A percentile compares a stretch with the other conserved stretches of the same genome.
Evolutionary conservation across 1,140 invertebrate species (phyloP).

Genomic region (Ptiloglossa arizonensis): DNA sequence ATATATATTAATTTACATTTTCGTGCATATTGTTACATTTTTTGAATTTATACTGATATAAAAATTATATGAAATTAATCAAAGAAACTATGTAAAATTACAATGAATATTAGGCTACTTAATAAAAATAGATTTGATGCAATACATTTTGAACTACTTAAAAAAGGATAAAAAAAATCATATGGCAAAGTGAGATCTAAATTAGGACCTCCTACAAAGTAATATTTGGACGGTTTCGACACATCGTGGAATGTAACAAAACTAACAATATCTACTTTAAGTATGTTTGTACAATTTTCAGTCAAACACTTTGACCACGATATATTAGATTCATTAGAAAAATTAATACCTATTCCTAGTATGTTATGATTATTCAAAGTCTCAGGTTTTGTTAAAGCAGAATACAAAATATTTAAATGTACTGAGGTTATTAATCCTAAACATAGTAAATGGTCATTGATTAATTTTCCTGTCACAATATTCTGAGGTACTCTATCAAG

Average conservation of each 20-base stretch:
- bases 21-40: neutral
- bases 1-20: neutral
- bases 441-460: slow-evolving; percentile 74
- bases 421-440: slow-evolving; percentile 80
- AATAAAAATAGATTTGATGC: slow-evolving; percentile 16
- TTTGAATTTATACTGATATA: neutral
- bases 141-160: slow-evolving; percentile 57
- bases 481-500: slow-evolving; percentile 72
- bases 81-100: slow-evolving; percentile 4
- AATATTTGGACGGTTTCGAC: slow-evolving; percentile 80
- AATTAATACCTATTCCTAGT: slow-evolving; percentile 73
- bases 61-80: slow-evolving; percentile 12
- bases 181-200: slow-evolving; percentile 85
- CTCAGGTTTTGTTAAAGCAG: slow-evolving; percentile 71
- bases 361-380: slow-evolving; percentile 75
- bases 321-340: slow-evolving; percentile 70
- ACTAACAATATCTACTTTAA: slow-evolving; percentile 72
- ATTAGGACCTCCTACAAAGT: slow-evolving; percentile 84
- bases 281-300: slow-evolving; percentile 67
- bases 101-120: neutral
- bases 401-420: slow-evolving; percentile 81
- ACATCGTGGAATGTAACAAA: slow-evolving; percentile 85
- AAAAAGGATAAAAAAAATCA: slow-evolving; percentile 89
- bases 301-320: slow-evolving; percentile 71
- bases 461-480: slow-evolving; percentile 63